These are phyloP conservation scores for Ophraella communa DNA, from an alignment of 2,888 invertebrate genomes.

Conservation along the genomic window DNA sequence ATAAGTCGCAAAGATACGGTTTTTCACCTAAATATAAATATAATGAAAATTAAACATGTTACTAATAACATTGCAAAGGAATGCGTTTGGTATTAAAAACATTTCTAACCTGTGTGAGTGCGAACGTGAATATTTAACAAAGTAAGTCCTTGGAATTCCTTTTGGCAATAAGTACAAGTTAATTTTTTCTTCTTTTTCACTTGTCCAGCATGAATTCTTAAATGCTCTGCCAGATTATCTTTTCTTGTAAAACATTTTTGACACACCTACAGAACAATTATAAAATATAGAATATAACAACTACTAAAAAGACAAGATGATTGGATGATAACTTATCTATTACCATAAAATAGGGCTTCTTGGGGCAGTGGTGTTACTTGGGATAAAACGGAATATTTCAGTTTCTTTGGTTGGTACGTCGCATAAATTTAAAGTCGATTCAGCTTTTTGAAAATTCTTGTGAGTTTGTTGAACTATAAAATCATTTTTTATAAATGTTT, in stretches of 20 bases:
- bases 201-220: slow-evolving; percentile 72
- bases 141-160: slow-evolving; percentile 70
- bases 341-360: no score
- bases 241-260: slow-evolving; percentile 70
- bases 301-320: no score
- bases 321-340: no score
- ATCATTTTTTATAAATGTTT: no score
- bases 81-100: not conserved
- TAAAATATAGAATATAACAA: no score
- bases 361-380: no score
- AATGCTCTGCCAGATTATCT: slow-evolving; percentile 75
- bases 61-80: not conserved
- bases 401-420: no score
- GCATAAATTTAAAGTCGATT: no score
- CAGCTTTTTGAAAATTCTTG: no score
- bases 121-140: slow-evolving; percentile 70
- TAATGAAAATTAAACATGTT: no score
- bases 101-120: slow-evolving; percentile 67
- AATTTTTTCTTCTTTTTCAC: slow-evolving; percentile 64
- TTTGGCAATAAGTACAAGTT: slow-evolving; percentile 69
- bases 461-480: no score
- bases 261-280: slow-evolving; percentile 64
- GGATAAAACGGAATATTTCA: no score
- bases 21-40: slow-evolving; percentile 53
- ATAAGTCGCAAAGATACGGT: slow-evolving; percentile 76